Evolutionary conservation across 2,113 vertebrate genomes (phyloP).

Genomic region (Promerops cafer): DNA sequence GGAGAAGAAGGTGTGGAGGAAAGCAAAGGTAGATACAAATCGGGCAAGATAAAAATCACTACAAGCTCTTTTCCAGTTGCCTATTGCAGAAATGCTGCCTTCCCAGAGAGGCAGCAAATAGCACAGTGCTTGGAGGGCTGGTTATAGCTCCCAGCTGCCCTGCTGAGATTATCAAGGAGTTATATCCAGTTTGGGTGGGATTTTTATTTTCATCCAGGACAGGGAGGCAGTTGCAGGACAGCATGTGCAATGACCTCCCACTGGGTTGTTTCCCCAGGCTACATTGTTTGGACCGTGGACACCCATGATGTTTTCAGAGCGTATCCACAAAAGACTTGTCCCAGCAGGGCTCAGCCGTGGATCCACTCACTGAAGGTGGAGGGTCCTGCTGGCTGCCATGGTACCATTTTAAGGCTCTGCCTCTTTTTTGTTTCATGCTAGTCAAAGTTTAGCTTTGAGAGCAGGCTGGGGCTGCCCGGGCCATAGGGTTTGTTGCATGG

Average conservation of each 20-base stretch:
- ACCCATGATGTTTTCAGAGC: background rate
- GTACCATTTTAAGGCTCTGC: background rate
- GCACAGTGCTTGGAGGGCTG: background rate
- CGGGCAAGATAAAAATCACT: background rate
- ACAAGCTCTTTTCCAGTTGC: background rate
- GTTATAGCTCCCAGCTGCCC: conserved; percentile 23
- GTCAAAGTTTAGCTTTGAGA: background rate
- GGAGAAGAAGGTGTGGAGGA: background rate
- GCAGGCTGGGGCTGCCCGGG: background rate
- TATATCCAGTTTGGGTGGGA: background rate
- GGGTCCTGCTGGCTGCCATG: background rate
- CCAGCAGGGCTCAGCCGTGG: background rate
- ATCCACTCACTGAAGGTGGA: background rate
- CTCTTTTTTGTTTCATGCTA: background rate
- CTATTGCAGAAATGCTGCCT: background rate
- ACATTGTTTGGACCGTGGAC: background rate
- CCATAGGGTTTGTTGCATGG: background rate
- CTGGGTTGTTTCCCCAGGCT: background rate
- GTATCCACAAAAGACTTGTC: background rate
- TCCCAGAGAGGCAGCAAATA: background rate
- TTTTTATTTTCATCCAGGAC: conserved; percentile 7
- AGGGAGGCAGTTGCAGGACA: background rate
- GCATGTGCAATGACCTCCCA: background rate
- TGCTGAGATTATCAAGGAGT: background rate
- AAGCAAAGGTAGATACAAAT: background rate